phyloP scores from a whole-genome alignment of 1,140 invertebrate species.

The Conus betulinus region DNA sequence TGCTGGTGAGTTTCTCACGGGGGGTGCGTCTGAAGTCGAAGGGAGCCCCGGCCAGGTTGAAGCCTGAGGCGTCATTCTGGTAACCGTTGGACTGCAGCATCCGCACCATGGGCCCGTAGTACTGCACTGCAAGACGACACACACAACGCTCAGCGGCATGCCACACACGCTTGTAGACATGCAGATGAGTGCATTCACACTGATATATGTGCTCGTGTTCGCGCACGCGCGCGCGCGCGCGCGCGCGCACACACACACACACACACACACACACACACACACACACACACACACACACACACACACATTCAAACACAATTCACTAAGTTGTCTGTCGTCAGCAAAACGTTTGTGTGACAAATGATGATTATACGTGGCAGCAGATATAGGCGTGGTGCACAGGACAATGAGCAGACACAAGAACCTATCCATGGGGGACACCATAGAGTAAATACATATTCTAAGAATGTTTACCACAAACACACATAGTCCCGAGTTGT shows the following conservation, averaged over 20 bases:
- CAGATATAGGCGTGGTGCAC: too few species aligned
- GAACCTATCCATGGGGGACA: too few species aligned
- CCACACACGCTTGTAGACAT: too few species aligned
- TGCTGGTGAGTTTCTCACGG: conserved; percentile 81
- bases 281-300: not conserved
- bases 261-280: conserved; percentile 17
- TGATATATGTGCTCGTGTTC: not conserved
- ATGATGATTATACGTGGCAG: too few species aligned
- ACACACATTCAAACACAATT: too few species aligned
- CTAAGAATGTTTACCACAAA: too few species aligned
- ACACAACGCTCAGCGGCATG: not conserved
- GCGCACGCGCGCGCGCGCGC: not conserved
- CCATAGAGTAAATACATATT: too few species aligned
- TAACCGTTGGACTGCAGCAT: conserved; percentile 88
- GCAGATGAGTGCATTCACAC: not conserved
- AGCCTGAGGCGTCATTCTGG: conserved; percentile 82
- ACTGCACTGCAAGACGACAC: conserved; percentile 81
- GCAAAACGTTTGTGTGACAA: too few species aligned
- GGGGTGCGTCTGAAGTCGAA: conserved; percentile 98
- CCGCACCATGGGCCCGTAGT: conserved; percentile 92
- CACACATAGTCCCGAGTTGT: too few species aligned
- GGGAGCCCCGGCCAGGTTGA: conserved; percentile 88
- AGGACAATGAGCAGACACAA: too few species aligned
- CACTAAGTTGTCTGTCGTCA: too few species aligned
- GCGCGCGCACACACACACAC: not conserved